These are phyloP conservation scores for Entomobrya multifasciata DNA, from an alignment of 2,888 invertebrate species.

Conservation along the genomic window DNA sequence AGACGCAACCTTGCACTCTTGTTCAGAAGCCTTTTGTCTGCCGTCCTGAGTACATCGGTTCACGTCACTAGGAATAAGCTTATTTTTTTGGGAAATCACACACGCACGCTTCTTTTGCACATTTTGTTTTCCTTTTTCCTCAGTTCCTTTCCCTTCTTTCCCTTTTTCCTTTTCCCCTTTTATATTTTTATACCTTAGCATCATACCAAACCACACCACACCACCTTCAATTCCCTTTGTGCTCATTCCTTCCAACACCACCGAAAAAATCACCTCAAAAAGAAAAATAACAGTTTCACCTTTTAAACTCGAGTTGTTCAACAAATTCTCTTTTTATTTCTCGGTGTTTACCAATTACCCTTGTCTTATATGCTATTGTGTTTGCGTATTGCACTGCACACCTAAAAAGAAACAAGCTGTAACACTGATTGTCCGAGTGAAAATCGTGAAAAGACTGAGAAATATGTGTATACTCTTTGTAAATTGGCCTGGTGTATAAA, in stretches of 20 bases:
- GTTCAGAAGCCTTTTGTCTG: conserved; percentile 65
- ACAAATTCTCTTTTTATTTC: conserved; percentile 3
- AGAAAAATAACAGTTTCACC: conserved; percentile 16
- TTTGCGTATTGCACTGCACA: background rate
- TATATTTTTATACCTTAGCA: background rate
- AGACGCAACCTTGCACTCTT: background rate
- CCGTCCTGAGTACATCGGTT: conserved; percentile 61
- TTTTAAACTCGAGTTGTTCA: conserved; percentile 30
- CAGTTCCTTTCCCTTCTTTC: conserved; percentile 8
- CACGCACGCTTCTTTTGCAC: background rate
- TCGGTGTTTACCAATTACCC: background rate
- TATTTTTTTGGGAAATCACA: conserved; percentile 7
- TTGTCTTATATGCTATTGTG: background rate
- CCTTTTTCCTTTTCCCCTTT: conserved; percentile 28
- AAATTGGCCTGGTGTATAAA: background rate
- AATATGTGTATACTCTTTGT: background rate
- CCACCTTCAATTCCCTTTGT: conserved; percentile 41
- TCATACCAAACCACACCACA: background rate
- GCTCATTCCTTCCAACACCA: background rate
- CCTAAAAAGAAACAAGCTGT: too few relatives aligned
- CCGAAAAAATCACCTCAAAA: conserved; percentile 3
- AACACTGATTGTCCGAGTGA: too few relatives aligned
- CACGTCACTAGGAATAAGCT: conserved; percentile 20
- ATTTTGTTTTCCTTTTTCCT: background rate
- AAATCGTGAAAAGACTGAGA: too few relatives aligned